A percentile compares a stretch with the other conserved stretches of the same genome.
These are phyloP conservation scores for Chelidonichthys spinosus DNA, from an alignment of 2,797 vertebrate genomes.

Conservation along the genomic window DNA sequence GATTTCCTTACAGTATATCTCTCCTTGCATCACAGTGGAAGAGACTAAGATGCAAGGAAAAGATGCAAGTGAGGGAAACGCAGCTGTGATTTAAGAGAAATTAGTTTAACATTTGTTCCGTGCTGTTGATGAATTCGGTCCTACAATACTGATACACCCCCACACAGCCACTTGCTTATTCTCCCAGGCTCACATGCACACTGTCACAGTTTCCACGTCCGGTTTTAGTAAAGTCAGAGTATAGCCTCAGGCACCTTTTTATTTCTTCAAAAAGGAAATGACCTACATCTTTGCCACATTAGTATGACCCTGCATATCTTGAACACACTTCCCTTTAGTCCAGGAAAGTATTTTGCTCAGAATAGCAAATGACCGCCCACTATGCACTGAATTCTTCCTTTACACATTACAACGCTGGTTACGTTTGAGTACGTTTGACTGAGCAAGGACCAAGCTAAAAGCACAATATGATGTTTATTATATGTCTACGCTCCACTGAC, in stretches of 20 bases:
- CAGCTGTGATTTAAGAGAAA: too few species aligned
- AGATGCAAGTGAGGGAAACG: too few species aligned
- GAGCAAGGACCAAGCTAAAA: slow-evolving; percentile 15
- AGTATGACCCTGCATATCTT: slow-evolving; percentile 52
- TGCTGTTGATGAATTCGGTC: background rate
- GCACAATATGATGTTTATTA: background rate
- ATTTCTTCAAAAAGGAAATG: slow-evolving; percentile 71
- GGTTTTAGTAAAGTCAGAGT: slow-evolving; percentile 53
- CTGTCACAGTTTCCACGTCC: slow-evolving; percentile 78
- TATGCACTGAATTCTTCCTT: slow-evolving; percentile 40
- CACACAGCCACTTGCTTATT: slow-evolving; percentile 29
- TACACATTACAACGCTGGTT: slow-evolving; percentile 9
- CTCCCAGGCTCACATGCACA: slow-evolving; percentile 46
- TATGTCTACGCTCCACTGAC: background rate
- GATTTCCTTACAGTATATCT: too few species aligned
- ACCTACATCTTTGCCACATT: slow-evolving; percentile 68
- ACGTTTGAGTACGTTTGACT: slow-evolving; percentile 16
- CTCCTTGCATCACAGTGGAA: too few species aligned
- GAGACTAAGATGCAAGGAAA: too few species aligned
- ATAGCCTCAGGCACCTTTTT: slow-evolving; percentile 63
- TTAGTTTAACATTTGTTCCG: background rate
- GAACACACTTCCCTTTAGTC: slow-evolving; percentile 36
- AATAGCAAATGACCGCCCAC: slow-evolving; percentile 37
- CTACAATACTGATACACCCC: slow-evolving; percentile 16
- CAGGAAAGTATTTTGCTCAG: slow-evolving; percentile 35